These are phyloP conservation scores for Gymnothorax javanicus DNA, from an alignment of 2,797 vertebrate species.

Conservation along the genomic window DNA sequence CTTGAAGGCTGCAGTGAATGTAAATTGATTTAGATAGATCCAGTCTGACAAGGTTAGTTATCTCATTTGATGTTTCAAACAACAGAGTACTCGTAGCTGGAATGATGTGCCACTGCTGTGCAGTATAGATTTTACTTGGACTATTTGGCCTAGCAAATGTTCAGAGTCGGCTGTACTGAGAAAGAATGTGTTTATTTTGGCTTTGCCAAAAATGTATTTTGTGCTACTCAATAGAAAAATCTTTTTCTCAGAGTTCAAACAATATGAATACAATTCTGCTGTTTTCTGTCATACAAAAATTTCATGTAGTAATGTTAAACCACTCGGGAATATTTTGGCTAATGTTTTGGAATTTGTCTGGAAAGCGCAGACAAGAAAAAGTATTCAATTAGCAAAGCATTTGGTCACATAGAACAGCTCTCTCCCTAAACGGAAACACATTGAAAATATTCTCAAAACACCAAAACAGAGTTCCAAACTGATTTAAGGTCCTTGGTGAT, in stretches of 20 bases:
- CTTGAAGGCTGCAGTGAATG: slow-evolving; percentile 71
- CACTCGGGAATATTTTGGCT: neutral
- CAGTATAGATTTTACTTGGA: slow-evolving; percentile 52
- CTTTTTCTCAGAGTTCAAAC: slow-evolving; percentile 52
- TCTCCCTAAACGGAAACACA: slow-evolving; percentile 10
- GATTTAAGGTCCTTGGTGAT: neutral
- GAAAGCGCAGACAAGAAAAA: neutral
- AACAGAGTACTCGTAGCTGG: slow-evolving; percentile 48
- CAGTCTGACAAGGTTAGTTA: slow-evolving; percentile 67
- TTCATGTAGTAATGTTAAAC: neutral
- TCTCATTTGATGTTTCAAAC: slow-evolving; percentile 65
- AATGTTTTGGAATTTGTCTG: slow-evolving; percentile 7
- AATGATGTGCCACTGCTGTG: slow-evolving; percentile 50
- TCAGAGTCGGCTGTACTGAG: slow-evolving; percentile 26
- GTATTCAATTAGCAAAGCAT: neutral
- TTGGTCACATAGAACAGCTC: neutral
- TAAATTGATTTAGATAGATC: slow-evolving; percentile 64
- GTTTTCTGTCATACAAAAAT: slow-evolving; percentile 34
- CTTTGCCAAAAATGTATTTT: slow-evolving; percentile 69
- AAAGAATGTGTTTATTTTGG: slow-evolving; percentile 53
- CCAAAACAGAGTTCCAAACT: neutral
- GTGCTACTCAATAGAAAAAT: slow-evolving; percentile 50
- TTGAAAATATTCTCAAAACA: slow-evolving; percentile 4
- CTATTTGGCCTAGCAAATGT: slow-evolving; percentile 54
- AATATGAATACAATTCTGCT: slow-evolving; percentile 41